Evolutionary conservation across 2,888 invertebrate genomes (phyloP), one percentile per base, ranked within the genome.

Genomic region (Eulithis prunata): DNA sequence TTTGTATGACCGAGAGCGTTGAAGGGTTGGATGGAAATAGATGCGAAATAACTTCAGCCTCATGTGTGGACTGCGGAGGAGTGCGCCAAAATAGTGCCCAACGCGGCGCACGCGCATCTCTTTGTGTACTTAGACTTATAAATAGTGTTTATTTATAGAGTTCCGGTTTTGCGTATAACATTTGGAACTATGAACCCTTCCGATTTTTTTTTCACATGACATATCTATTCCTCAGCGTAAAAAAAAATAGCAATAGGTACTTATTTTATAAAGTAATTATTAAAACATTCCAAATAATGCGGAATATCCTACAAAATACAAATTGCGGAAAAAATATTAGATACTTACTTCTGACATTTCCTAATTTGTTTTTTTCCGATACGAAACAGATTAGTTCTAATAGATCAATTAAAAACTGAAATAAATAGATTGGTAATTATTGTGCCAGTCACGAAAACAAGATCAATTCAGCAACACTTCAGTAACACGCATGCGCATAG

Each of bases 71-170:
- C 58, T 59, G 64, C 49, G 59, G 54, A 46, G 70, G 61, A 71
- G 47, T 68, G 73, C 75, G 81, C 84, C 74, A 81, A 89, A 88
- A 89, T 90, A 90, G 82, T 82, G 78, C 64, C 84, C 85, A 83
- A 83, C 83, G 84, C 83, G 79, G 51, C 57, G 68, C 54, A n/a
- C 36, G 80, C 78, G 77, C 67, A 69, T 61, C 66, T 71, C 55
- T 74, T 74, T 73, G 64, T 72, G 58, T 60, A 62, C 59, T 66
- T 64, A 70, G 64, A 41, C 8, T 41, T 38, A 38, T 38, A 2
- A 7, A 38, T 38, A 38, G 38, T 38, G 3, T 38, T 5, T 38
- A 32, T 32, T 51, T 46, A 46, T 6, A 32, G 7, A 11, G 38
- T 55, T 46, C 6, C 36, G 45, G 32, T 12, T 41, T 10, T 2